Evolutionary conservation across 2,797 vertebrate species (phyloP).

Genomic region (Gallinago solitaria): DNA sequence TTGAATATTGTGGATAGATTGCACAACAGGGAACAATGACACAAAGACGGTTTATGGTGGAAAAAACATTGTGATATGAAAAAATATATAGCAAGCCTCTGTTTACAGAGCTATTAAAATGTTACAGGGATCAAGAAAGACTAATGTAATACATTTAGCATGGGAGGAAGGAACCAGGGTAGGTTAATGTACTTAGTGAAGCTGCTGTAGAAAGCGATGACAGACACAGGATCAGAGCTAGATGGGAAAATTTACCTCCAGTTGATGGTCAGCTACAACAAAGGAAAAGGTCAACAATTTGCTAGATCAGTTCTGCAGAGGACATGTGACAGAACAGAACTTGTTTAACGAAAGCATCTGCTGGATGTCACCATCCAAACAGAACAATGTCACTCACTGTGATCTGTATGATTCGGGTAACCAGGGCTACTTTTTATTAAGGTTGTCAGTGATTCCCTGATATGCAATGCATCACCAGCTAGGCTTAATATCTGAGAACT

Average conservation of each 20-base stretch:
- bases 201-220: slow-evolving; percentile 10
- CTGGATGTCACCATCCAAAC: not conserved
- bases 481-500: not conserved
- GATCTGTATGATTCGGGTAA: not conserved
- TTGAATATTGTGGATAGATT: not conserved
- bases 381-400: not conserved
- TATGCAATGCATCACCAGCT: not conserved
- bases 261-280: not conserved
- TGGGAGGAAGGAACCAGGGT: slow-evolving; percentile 10
- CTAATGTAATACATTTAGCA: slow-evolving; percentile 8
- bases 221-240: not conserved
- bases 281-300: slow-evolving; percentile 11
- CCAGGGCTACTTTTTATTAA: not conserved
- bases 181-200: slow-evolving; percentile 45
- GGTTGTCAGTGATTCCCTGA: not conserved
- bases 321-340: not conserved
- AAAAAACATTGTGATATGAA: not conserved
- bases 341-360: not conserved
- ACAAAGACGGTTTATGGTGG: not conserved
- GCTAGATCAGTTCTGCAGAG: not conserved
- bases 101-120: slow-evolving; percentile 40
- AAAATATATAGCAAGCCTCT: slow-evolving; percentile 29
- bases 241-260: not conserved
- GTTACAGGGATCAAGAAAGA: slow-evolving; percentile 9
- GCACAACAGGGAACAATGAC: not conserved